These are phyloP conservation scores for Tetragonisca angustula DNA, from an alignment of 2,888 invertebrate species.

Conservation along the genomic window DNA sequence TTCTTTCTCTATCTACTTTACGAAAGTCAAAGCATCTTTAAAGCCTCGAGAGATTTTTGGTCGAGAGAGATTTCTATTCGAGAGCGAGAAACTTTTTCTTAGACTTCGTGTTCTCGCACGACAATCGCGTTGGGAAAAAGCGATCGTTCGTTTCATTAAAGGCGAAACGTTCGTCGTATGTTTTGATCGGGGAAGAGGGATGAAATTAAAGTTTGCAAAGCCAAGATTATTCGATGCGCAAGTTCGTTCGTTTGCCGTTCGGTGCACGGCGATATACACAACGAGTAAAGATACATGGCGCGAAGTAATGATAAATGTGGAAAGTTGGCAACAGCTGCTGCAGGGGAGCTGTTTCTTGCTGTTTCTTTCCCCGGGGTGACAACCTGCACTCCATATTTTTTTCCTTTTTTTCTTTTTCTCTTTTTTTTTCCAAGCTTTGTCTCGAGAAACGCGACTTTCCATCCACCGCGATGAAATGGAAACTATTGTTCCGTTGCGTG, in stretches of 20 bases:
- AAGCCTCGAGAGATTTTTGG: no score
- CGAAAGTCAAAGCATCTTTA: no score
- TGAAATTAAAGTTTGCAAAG: slow-evolving; percentile 38
- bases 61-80: no score
- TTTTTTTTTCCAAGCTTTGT: background rate
- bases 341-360: slow-evolving; percentile 38
- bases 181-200: slow-evolving; percentile 13
- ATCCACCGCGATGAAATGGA: background rate
- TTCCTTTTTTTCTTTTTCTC: background rate
- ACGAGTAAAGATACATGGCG: slow-evolving; percentile 49
- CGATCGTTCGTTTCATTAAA: slow-evolving; percentile 14
- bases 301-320: slow-evolving; percentile 66
- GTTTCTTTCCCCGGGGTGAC: slow-evolving; percentile 15
- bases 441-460: background rate
- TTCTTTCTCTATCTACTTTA: no score
- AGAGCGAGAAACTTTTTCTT: no score
- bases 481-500: background rate
- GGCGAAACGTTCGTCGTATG: slow-evolving; percentile 23
- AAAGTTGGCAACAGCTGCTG: slow-evolving; percentile 65
- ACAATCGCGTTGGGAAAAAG: background rate
- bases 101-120: no score
- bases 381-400: slow-evolving; percentile 29
- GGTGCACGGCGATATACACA: slow-evolving; percentile 20
- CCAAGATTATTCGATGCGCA: slow-evolving; percentile 59
- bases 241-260: slow-evolving; percentile 44